phyloP scores from a whole-genome alignment of 2,888 invertebrate species.

The Tachina lurida region DNA sequence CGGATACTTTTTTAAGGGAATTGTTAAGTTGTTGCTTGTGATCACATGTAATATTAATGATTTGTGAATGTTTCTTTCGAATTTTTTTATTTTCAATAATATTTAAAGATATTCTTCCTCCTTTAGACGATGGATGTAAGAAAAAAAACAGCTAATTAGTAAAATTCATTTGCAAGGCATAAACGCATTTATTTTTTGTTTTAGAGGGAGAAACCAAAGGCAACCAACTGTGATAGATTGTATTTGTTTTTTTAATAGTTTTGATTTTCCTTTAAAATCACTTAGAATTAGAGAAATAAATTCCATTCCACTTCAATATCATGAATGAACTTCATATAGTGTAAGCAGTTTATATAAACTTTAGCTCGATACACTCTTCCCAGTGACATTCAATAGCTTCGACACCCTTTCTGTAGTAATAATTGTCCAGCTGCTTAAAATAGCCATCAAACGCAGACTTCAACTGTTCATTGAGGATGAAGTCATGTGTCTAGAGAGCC shows the following conservation, averaged over 20 bases:
- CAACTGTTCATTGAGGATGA: too few species aligned
- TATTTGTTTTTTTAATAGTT: neutral
- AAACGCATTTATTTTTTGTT: constrained; percentile 25
- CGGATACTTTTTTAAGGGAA: constrained; percentile 22
- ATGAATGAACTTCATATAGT: too few species aligned
- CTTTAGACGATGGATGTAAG: neutral
- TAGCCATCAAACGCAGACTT: too few species aligned
- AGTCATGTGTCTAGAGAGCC: too few species aligned
- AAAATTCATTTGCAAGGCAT: constrained; percentile 42
- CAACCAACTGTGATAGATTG: neutral
- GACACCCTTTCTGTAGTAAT: too few species aligned
- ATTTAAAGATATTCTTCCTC: constrained; percentile 23
- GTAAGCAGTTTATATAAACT: too few species aligned
- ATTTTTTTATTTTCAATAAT: constrained; percentile 7
- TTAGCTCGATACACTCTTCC: too few species aligned
- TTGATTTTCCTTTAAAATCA: neutral
- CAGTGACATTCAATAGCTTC: too few species aligned
- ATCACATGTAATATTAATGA: constrained; percentile 69
- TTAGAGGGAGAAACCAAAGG: neutral
- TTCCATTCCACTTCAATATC: too few species aligned
- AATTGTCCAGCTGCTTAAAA: too few species aligned
- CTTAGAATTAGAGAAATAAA: neutral
- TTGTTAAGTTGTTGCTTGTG: constrained; percentile 71
- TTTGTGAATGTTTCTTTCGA: constrained; percentile 64
- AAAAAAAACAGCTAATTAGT: constrained; percentile 52